phyloP scores from a whole-genome alignment of 2,888 invertebrate species.

The Amphipyra berbera region DNA sequence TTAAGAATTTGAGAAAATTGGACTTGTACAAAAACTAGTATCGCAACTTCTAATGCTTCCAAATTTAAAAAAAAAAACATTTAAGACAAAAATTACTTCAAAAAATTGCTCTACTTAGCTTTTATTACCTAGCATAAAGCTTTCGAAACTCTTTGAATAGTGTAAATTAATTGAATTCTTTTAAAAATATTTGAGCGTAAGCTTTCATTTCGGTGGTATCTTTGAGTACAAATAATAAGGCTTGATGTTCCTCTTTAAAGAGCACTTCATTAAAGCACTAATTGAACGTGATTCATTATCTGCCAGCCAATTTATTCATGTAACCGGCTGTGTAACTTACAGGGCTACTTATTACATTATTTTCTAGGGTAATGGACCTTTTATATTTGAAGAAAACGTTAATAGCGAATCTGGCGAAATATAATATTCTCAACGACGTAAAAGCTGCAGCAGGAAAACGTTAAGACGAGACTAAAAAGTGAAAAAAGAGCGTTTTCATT shows the following conservation, averaged over 20 bases:
- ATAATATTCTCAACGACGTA: slow-evolving; percentile 12
- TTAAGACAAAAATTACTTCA: slow-evolving; percentile 28
- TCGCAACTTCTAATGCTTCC: slow-evolving; percentile 18
- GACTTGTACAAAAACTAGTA: slow-evolving; percentile 21
- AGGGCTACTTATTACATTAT: slow-evolving; percentile 20
- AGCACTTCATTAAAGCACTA: slow-evolving; percentile 70
- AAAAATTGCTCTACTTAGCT: slow-evolving; percentile 32
- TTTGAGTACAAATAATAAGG: slow-evolving; percentile 45
- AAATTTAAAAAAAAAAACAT: slow-evolving; percentile 27
- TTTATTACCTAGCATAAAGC: slow-evolving; percentile 41
- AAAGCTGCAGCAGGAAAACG: slow-evolving; percentile 24
- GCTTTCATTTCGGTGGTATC: slow-evolving; percentile 36
- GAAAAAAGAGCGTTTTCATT: slow-evolving; percentile 35
- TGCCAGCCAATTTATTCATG: slow-evolving; percentile 68
- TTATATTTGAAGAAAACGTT: not conserved
- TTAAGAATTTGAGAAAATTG: slow-evolving; percentile 28
- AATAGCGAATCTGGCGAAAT: not conserved
- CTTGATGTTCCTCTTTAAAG: slow-evolving; percentile 52
- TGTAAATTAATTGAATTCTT: slow-evolving; percentile 45
- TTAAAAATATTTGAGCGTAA: slow-evolving; percentile 38
- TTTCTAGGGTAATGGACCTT: slow-evolving; percentile 7
- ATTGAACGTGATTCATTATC: slow-evolving; percentile 76
- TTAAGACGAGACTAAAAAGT: slow-evolving; percentile 14
- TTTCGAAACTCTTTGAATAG: slow-evolving; percentile 49
- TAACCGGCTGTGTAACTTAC: slow-evolving; percentile 56